Evolutionary conservation across 2,888 invertebrate genomes (phyloP).

Genomic region (Hedya salicella): DNA sequence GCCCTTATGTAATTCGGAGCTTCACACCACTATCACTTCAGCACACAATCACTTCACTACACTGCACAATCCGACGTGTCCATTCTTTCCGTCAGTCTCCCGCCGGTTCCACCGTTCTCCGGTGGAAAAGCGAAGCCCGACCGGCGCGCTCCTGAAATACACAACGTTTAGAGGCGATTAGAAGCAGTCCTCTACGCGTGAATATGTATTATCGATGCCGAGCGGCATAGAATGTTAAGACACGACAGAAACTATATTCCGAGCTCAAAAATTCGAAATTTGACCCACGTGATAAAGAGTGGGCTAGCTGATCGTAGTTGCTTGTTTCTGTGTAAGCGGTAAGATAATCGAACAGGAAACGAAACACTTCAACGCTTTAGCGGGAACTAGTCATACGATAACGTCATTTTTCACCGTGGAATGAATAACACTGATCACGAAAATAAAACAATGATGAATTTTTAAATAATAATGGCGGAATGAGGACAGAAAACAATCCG

Average conservation of each 20-base stretch:
- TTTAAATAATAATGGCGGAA: constrained; percentile 80
- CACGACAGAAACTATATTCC: constrained; percentile 52
- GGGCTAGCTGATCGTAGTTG: constrained; percentile 76
- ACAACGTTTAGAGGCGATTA: constrained; percentile 72
- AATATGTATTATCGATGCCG: constrained; percentile 49
- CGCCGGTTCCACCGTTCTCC: constrained; percentile 72
- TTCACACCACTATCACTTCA: constrained; percentile 55
- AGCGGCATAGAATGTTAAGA: constrained; percentile 47
- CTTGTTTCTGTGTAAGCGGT: constrained; percentile 71
- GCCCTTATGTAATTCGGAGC: constrained; percentile 74
- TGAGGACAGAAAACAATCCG: constrained; percentile 73
- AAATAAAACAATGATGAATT: constrained; percentile 64
- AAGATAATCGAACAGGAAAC: constrained; percentile 80
- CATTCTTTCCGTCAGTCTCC: constrained; percentile 66
- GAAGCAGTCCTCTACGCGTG: constrained; percentile 66
- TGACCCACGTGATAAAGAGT: constrained; percentile 84
- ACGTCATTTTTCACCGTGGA: constrained; percentile 22
- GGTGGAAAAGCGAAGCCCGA: constrained; percentile 59
- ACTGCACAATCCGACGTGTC: constrained; percentile 56
- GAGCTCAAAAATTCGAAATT: constrained; percentile 72
- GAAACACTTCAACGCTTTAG: constrained; percentile 72
- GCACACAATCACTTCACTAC: constrained; percentile 64
- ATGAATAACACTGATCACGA: constrained; percentile 46
- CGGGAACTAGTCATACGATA: constrained; percentile 31
- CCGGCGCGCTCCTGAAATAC: constrained; percentile 79